Conservation (phyloP, 2,888 invertebrate species). For the Odontothrips loti region DNA sequence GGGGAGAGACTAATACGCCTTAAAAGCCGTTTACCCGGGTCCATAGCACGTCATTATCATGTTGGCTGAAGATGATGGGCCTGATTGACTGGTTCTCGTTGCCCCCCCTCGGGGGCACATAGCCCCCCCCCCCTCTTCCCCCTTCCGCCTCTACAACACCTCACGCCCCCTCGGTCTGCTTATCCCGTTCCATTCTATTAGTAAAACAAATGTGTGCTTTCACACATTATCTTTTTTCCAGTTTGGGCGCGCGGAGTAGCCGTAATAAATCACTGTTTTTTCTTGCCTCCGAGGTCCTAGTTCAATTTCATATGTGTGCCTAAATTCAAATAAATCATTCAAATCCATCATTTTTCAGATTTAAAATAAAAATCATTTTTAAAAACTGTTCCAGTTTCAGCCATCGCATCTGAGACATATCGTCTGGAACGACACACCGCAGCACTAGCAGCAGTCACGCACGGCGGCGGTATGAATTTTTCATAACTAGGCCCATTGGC, state of each 20-base stretch:
- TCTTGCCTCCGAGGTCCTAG: neutral
- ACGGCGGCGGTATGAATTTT: neutral
- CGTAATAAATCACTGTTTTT: neutral
- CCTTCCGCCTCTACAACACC: neutral
- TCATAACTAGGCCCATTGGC: neutral
- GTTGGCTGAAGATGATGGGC: constrained; percentile 21
- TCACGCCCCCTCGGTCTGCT: neutral
- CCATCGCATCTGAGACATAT: too few relatives aligned
- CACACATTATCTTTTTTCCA: neutral
- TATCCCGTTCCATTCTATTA: neutral
- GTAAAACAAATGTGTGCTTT: constrained; percentile 1
- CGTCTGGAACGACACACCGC: too few relatives aligned
- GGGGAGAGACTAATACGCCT: constrained; percentile 22
- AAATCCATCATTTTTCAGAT: neutral
- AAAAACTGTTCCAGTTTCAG: too few relatives aligned
- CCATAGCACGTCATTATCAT: constrained; percentile 17
- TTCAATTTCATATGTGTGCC: neutral
- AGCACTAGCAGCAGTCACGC: too few relatives aligned
- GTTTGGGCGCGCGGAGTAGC: too few relatives aligned
- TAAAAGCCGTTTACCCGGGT: constrained; percentile 15
- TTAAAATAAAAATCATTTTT: too few relatives aligned
- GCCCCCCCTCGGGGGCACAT: constrained; percentile 5
- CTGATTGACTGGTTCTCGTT: constrained; percentile 15
- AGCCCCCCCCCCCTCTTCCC: neutral
- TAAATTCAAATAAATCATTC: too few relatives aligned